Evolutionary conservation across 2,113 vertebrate species (phyloP), one percentile per base, ranked within the genome.

Genomic region (Lepisosteus osseus): DNA sequence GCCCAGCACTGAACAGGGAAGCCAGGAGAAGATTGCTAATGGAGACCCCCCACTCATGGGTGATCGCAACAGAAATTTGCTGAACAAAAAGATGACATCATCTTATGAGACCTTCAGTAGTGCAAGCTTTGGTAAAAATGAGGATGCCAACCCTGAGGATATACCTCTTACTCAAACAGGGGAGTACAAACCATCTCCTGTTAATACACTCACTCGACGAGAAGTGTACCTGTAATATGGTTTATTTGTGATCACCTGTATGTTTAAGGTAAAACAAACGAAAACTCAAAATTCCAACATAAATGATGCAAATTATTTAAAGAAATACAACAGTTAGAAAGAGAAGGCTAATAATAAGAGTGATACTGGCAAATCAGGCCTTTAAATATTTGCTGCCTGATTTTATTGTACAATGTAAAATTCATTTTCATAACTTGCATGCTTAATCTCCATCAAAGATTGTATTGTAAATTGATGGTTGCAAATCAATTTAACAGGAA

Each of bases 31-130:
- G 86, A 92, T 98, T 82, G 94, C 96, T 87, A 98, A 97, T 67
- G 97, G 97, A 76, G 96, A 98, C 89, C 95, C 96, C 45, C 91
- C 94, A 71, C 93, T 98, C 86, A 93, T 98, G 91, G 97, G 97
- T 62, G 97, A 99, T 88, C 96, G 97, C 86, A 99, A 99, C 90
- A 94, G 97, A 85, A 98, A 99, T 90, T 94, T 98, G 86, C 95
- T 99, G 68, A 96, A 94, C 89, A 97, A 95, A 94, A 99, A 97
- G 93, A 93, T 98, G 92, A 94, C 96, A 89, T 97, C 97, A 77
- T 95, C 95, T 78, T 98, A 98, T 67, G 97, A 98, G 84, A 92
- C 94, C 89, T 98, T 98, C 78, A 94, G 92, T 3, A 87, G 93
- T 13, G 93, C 96, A 83, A 94, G 92, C 82, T 98, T 95, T 82